Evolutionary conservation across 2,888 invertebrate species (phyloP).

Genomic region (Cyaniris semiargus): DNA sequence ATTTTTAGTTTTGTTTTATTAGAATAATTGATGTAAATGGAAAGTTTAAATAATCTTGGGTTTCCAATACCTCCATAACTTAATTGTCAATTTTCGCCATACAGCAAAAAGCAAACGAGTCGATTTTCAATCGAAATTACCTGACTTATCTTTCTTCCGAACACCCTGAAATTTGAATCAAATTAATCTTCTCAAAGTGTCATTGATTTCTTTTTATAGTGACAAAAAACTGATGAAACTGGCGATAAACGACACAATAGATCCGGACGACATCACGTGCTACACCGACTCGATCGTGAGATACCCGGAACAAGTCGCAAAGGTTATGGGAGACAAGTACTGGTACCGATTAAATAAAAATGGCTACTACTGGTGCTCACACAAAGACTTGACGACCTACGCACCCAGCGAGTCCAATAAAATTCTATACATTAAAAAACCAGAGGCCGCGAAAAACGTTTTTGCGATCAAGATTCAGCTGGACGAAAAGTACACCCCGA

Average conservation of each 20-base stretch:
- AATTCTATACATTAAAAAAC: constrained; percentile 57
- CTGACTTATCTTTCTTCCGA: no score
- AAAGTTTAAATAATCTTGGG: no score
- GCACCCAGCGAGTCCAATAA: constrained; percentile 58
- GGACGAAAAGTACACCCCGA: constrained; percentile 44
- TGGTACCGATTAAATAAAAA: constrained; percentile 52
- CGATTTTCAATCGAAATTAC: no score
- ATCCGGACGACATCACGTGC: constrained; percentile 56
- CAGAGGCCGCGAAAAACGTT: constrained; percentile 51
- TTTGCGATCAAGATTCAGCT: constrained; percentile 59
- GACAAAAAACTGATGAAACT: constrained; percentile 55
- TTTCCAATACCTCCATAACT: no score
- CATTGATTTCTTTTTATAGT: constrained; percentile 47
- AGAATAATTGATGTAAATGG: no score
- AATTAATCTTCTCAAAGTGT: neutral
- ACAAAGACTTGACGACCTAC: constrained; percentile 55
- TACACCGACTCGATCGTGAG: constrained; percentile 64
- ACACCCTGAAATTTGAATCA: no score
- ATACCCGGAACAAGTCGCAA: constrained; percentile 53
- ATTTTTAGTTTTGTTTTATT: no score
- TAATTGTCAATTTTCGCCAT: no score
- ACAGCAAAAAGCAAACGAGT: no score
- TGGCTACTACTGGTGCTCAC: constrained; percentile 73
- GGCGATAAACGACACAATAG: constrained; percentile 49
- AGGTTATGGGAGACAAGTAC: constrained; percentile 42